These are phyloP conservation scores for Muntiacus muntjak DNA, from an alignment of 2,113 vertebrate genomes.

Conservation along the genomic window DNA sequence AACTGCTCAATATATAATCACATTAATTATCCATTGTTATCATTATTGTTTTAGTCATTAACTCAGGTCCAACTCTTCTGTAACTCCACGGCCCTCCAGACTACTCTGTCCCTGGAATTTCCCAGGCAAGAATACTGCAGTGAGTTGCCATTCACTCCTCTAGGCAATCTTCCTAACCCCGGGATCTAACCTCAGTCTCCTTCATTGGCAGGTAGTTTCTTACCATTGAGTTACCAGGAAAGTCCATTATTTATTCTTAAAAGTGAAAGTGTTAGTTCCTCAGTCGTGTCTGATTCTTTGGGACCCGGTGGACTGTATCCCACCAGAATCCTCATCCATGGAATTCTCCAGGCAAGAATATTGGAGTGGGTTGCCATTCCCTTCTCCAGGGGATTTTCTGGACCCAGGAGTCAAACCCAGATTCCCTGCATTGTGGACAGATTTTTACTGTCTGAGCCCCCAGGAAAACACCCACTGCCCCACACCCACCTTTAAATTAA, in stretches of 20 bases:
- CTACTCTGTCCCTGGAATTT: not conserved
- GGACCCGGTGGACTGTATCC: not conserved
- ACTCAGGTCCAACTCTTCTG: not conserved
- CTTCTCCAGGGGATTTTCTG: not conserved
- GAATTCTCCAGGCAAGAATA: not conserved
- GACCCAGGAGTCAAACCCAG: not conserved
- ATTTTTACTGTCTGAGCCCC: not conserved
- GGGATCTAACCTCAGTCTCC: not conserved
- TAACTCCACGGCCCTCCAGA: not conserved
- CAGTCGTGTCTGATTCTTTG: not conserved
- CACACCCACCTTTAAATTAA: not conserved
- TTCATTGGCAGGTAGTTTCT: not conserved
- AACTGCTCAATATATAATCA: not conserved
- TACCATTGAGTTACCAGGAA: not conserved
- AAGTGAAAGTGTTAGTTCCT: not conserved
- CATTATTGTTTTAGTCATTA: not conserved
- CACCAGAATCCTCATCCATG: not conserved
- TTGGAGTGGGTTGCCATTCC: not conserved
- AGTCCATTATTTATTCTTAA: not conserved
- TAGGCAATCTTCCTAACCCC: not conserved
- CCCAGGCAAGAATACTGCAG: not conserved
- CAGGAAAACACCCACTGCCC: not conserved
- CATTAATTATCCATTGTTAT: not conserved
- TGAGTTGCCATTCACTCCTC: not conserved
- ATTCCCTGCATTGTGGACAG: not conserved